Evolutionary conservation across 2,797 vertebrate species (phyloP).

Genomic region (Tinamus major): DNA sequence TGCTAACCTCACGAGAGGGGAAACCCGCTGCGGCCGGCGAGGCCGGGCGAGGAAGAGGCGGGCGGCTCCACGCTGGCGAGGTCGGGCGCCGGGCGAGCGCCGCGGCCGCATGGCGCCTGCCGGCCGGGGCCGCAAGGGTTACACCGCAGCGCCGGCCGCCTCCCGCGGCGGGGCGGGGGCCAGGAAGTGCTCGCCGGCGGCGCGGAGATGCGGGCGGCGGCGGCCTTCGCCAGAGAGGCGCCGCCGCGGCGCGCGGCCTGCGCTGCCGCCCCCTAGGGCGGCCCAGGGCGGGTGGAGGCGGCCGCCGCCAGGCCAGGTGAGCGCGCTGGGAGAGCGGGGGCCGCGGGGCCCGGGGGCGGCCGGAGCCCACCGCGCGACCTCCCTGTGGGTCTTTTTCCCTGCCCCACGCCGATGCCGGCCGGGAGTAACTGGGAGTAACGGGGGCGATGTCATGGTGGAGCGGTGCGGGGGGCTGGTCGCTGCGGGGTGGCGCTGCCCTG

Average conservation of each 20-base stretch:
- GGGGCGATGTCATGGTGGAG: not conserved
- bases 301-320: not conserved
- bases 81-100: not conserved
- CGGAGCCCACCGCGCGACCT: not conserved
- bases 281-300: not conserved
- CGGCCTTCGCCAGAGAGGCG: no score
- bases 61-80: not conserved
- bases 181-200: not conserved
- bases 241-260: not conserved
- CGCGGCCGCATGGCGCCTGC: no score
- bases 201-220: not conserved
- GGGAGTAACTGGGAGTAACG: not conserved
- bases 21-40: not conserved
- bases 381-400: no score
- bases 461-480: not conserved
- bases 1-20: no score
- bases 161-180: not conserved
- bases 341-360: not conserved
- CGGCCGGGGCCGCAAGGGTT: not conserved
- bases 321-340: not conserved
- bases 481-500: not conserved
- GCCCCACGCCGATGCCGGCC: no score
- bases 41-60: no score
- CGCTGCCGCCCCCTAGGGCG: not conserved
- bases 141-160: not conserved